These are phyloP conservation scores for Hycleus phaleratus DNA, from an alignment of 1,140 invertebrate species.

Conservation along the genomic window DNA sequence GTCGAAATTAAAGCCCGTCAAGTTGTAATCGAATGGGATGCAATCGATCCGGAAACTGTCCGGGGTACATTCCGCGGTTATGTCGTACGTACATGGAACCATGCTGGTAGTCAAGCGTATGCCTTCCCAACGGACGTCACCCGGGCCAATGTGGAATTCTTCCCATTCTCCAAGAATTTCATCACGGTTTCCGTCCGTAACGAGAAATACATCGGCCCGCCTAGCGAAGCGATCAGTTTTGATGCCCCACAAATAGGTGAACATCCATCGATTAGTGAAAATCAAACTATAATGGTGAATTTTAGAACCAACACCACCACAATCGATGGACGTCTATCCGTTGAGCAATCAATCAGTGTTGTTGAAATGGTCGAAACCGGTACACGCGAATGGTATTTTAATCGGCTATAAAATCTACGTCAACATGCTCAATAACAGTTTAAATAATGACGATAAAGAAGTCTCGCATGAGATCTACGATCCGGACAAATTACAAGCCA, in stretches of 20 bases:
- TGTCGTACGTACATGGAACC: conserved; percentile 90
- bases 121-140: conserved; percentile 56
- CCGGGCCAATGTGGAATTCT: conserved; percentile 67
- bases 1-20: conserved; percentile 63
- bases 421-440: conserved; percentile 67
- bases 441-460: conserved; percentile 36
- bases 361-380: conserved; percentile 85
- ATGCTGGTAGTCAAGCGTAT: conserved; percentile 52
- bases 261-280: not conserved
- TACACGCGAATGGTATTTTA: conserved; percentile 86
- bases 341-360: conserved; percentile 81
- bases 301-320: conserved; percentile 76
- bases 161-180: conserved; percentile 83
- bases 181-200: conserved; percentile 87
- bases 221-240: conserved; percentile 76
- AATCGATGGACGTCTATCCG: conserved; percentile 70
- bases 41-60: conserved; percentile 66
- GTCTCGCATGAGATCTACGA: conserved; percentile 61
- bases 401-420: conserved; percentile 91
- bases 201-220: conserved; percentile 81
- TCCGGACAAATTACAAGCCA: conserved; percentile 65
- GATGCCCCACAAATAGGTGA: conserved; percentile 77
- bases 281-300: conserved; percentile 3
- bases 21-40: conserved; percentile 74
- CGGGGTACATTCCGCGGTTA: conserved; percentile 85